Evolutionary conservation across 2,797 vertebrate species (phyloP).

Genomic region (Kryptolebias ocellatus): DNA sequence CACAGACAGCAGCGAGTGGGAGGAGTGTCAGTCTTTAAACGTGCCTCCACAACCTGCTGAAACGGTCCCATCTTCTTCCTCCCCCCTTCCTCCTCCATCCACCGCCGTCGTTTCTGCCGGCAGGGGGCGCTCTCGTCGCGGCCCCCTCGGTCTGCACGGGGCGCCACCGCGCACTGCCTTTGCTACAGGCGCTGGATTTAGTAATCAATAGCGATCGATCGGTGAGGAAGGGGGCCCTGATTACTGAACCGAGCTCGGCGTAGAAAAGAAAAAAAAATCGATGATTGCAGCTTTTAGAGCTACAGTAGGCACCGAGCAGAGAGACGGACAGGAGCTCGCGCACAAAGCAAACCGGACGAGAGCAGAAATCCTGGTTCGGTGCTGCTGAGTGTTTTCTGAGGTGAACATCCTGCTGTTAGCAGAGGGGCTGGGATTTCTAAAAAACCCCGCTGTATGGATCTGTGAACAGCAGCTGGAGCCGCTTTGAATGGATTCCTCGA

Average conservation of each 20-base stretch:
- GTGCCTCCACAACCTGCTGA: conserved; percentile 27
- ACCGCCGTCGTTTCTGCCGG: conserved; percentile 57
- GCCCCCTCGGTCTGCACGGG: conserved; percentile 55
- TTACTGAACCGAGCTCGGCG: conserved; percentile 86
- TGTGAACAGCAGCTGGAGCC: conserved; percentile 43
- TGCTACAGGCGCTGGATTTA: conserved; percentile 85
- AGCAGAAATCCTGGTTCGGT: conserved; percentile 55
- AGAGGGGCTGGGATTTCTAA: conserved; percentile 42
- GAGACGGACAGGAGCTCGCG: conserved; percentile 72
- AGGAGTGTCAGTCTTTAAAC: conserved; percentile 25
- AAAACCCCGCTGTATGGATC: conserved; percentile 19
- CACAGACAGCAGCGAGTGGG: background rate
- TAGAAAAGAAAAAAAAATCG: conserved; percentile 83
- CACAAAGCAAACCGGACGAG: conserved; percentile 72
- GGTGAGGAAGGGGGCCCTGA: conserved; percentile 86
- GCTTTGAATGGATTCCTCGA: conserved; percentile 46
- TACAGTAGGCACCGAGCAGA: conserved; percentile 81
- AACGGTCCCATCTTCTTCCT: conserved; percentile 47
- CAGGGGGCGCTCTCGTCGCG: conserved; percentile 81
- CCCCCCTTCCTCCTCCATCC: conserved; percentile 40
- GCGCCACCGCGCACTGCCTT: conserved; percentile 75
- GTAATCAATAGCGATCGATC: conserved; percentile 86
- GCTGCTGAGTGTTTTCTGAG: conserved; percentile 58
- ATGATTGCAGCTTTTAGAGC: conserved; percentile 87
- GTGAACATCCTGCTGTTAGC: conserved; percentile 48